Conservation (phyloP, 2,113 vertebrate species). For the Danio rerio region GRCz12tu NC_133180.1:71908501-71909000, state of each 20-base stretch:
- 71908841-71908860: slow-evolving; percentile 45
- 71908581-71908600: slow-evolving; percentile 47
- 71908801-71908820: slow-evolving; percentile 10
- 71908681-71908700: slow-evolving; percentile 41
- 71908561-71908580: not conserved
- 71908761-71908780: not conserved
- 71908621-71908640: slow-evolving; percentile 49
- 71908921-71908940: not conserved
- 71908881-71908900: slow-evolving; percentile 56
- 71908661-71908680: slow-evolving; percentile 11
- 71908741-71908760: not conserved
- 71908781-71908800: not conserved
- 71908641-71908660: slow-evolving; percentile 23
- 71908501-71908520: too few relatives aligned
- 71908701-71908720: slow-evolving; percentile 50
- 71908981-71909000: not conserved
- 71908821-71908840: slow-evolving; percentile 46
- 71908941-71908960: not conserved
- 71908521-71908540: too few relatives aligned
- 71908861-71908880: slow-evolving; percentile 52
- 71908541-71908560: too few relatives aligned
- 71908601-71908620: slow-evolving; percentile 61
- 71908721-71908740: slow-evolving; percentile 56
- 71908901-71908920: slow-evolving; percentile 38
- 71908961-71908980: not conserved